Evolutionary conservation across 2,888 invertebrate species (phyloP), one percentile per base, ranked within the genome.

Genomic region (Drosophila anceps): DNA sequence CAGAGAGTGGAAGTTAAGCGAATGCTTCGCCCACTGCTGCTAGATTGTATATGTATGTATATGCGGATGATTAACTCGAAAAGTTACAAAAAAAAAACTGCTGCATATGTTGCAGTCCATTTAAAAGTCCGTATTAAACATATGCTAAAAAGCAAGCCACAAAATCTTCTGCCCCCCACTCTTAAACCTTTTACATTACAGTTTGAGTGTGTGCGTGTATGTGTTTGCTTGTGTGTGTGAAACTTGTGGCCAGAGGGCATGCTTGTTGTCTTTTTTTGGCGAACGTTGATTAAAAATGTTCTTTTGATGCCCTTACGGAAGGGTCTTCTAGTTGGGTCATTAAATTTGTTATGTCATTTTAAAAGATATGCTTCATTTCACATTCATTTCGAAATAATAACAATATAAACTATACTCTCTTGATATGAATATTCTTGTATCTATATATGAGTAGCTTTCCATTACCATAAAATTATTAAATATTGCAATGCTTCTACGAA

Each of bases 261-360:
- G 61, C 20, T 57, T 13, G 29, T n/a, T 46, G 13, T 57, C 4
- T 29, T 57, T 44, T 51, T 62, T 77, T 67, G 37, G 58, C 43
- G 33, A 35, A 72, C 35, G 73, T 60, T 78, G 78, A 78, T 78
- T 81, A 81, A 78, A 78, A 78, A 81, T 77, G 46, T 60, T 65
- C 37, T 68, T 60, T 69, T 59, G 10, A 13, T 68, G 35, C 53
- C 8, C 53, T 53, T 7, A 5, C 20, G 1, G 3, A 46, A 29
- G 9, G 10, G 46, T 33, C 46, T 27, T 5, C 12, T 31, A 27
- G 35, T 37, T 44, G 24, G 2, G 13, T 15, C 10, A 24, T 63
- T 12, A 37, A 31, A 63, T n/a, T 20, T 39, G 24, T 1, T 18
- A 6, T 18, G n/a, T 18, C 1, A 1, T 8, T 24, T 43, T 12